Evolutionary conservation across 2,113 vertebrate genomes (phyloP).

Genomic region (Pogonocichla stellata): DNA sequence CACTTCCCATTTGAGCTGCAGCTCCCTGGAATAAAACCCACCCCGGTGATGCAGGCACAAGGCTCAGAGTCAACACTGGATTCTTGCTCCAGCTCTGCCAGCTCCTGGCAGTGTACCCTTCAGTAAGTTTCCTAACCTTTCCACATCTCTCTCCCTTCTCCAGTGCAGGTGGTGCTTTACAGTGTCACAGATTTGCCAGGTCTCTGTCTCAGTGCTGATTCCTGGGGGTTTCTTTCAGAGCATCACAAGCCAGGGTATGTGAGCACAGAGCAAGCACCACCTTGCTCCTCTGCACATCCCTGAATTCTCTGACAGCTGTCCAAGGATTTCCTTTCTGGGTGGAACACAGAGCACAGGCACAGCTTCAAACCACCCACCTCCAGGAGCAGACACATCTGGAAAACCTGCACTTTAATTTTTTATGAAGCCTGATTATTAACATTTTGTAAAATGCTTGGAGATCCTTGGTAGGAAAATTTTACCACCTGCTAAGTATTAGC

Average conservation of each 20-base stretch:
- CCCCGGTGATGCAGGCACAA: background rate
- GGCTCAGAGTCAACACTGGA: background rate
- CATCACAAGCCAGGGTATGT: accelerated
- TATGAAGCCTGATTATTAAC: background rate
- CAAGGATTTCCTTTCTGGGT: background rate
- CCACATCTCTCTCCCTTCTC: background rate
- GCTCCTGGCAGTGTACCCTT: background rate
- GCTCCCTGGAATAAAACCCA: background rate
- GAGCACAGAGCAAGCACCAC: accelerated
- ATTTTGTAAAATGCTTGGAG: background rate
- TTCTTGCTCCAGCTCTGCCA: background rate
- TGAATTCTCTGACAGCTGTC: background rate
- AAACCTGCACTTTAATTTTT: background rate
- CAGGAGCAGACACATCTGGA: conserved; percentile 4
- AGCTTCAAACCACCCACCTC: accelerated
- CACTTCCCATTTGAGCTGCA: background rate
- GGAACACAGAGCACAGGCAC: background rate
- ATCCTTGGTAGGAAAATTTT: conserved; percentile 34
- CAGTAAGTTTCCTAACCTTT: background rate
- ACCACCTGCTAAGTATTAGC: conserved; percentile 6
- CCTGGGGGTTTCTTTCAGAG: background rate
- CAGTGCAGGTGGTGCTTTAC: background rate
- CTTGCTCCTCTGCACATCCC: background rate
- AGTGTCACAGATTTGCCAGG: background rate
- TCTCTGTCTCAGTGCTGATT: background rate